Evolutionary conservation across 2,113 vertebrate species (phyloP).

Genomic region (Platanista minor): DNA sequence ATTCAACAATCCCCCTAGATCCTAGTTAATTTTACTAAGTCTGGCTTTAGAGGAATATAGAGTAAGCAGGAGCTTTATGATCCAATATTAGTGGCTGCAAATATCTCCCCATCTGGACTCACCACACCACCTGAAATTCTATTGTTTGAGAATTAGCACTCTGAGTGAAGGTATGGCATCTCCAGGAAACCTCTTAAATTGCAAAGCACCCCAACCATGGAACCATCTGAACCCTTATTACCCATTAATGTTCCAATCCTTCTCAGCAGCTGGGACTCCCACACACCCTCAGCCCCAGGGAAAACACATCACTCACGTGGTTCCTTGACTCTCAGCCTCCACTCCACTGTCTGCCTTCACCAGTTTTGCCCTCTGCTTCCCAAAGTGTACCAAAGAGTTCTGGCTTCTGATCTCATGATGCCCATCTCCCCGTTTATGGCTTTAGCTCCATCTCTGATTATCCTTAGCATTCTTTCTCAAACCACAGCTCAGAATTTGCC

Average conservation of each 20-base stretch:
- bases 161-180: not conserved
- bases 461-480: not conserved
- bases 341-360: not conserved
- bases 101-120: not conserved
- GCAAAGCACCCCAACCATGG: not conserved
- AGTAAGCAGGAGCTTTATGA: not conserved
- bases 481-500: not conserved
- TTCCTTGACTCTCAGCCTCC: not conserved
- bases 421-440: not conserved
- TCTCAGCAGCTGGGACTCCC: not conserved
- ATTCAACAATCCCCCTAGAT: not conserved
- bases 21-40: not conserved
- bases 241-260: not conserved
- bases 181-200: not conserved
- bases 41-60: not conserved
- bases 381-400: not conserved
- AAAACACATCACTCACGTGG: fast-evolving
- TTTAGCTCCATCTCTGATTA: not conserved
- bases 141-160: not conserved
- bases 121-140: not conserved
- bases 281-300: not conserved
- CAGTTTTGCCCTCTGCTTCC: not conserved
- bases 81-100: not conserved
- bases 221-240: not conserved
- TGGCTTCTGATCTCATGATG: not conserved